Evolutionary conservation across 2,888 invertebrate genomes (phyloP), one percentile per base, ranked within the genome.

Genomic region (Pimpla rufipes): DNA sequence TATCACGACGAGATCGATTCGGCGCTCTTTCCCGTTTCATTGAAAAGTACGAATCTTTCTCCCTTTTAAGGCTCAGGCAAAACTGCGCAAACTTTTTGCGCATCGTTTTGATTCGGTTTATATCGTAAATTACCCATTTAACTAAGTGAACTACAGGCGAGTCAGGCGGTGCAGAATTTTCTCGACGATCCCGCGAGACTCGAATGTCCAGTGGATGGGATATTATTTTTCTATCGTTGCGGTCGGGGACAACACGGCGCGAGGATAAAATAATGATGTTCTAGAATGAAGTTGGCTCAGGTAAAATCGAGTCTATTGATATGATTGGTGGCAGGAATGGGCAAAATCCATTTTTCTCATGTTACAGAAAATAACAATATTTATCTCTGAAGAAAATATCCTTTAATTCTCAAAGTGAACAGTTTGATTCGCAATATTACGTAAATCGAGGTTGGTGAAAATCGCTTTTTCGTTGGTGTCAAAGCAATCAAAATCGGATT

Each of bases 261-360:
- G 35, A 70, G 1, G 40, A 37, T 23, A 23, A 57, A 29, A 78
- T 85, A 83, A 62, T 16, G 10, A 70, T 73, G 64, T 59, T 73
- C 70, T 79, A 71, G 75, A 79, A 64, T 77, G 79, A 71, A 84
- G 67, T 82, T 62, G 84, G 62, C 52, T 81, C 85, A 79, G 79
- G 67, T 81, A 84, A 87, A 86, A n/a, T n/a, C 80, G 70, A 88
- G 74, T 76, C 84, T 85, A 88, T 87, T 90, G 87, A 89, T 89
- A 89, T 89, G 88, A 73, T 88, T 86, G 81, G 86, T 85, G 81
- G 84, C 85, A 73, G 45, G 35, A 73, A 73, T 73, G 18, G 59
- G 57, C 59, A 74, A 67, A 73, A 59, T 73, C 18, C 18, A 45
- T 71, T 55, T 70, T 42, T 21, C 52, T 45, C 10, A 18, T 18